Percentiles rank a stretch among this genome's conserved stretches.
These are phyloP conservation scores for Hirtodrosophila cameraria DNA, from an alignment of 2,888 invertebrate genomes.

Conservation along the genomic window DNA sequence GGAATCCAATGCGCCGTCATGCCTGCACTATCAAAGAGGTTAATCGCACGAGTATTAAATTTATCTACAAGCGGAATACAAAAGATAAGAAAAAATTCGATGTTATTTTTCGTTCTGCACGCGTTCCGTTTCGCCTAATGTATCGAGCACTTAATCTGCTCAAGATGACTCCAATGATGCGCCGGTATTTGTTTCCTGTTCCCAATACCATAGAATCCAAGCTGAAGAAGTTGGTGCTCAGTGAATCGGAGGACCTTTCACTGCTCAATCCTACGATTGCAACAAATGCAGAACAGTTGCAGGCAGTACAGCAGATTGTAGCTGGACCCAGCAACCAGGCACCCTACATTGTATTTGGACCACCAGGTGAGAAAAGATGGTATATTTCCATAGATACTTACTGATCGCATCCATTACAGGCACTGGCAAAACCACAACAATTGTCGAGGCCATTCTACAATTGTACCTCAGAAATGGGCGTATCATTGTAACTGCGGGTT, in stretches of 20 bases:
- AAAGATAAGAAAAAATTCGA: neutral
- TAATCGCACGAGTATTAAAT: neutral
- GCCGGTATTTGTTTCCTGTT: constrained; percentile 30
- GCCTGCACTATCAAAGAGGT: neutral
- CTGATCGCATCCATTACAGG: constrained; percentile 75
- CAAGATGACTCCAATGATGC: neutral
- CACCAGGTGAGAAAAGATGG: constrained; percentile 87
- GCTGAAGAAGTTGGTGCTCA: no score
- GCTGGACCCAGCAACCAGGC: constrained; percentile 86
- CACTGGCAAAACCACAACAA: constrained; percentile 90
- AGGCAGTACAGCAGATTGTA: constrained; percentile 88
- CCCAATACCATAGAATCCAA: neutral
- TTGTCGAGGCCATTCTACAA: constrained; percentile 89
- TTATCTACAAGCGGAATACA: neutral
- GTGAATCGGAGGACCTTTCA: no score
- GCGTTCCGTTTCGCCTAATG: constrained; percentile 2
- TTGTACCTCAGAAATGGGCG: constrained; percentile 81
- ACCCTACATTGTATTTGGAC: constrained; percentile 94
- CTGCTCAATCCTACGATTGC: constrained; percentile 82
- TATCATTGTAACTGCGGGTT: constrained; percentile 88
- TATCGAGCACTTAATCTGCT: neutral
- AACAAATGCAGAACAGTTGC: constrained; percentile 86
- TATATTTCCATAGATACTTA: no score
- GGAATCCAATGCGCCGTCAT: neutral
- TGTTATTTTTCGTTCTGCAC: neutral